Base-by-base conservation (phyloP, 1,140 invertebrate genomes). In the Coenobita brevimanus region DNA sequence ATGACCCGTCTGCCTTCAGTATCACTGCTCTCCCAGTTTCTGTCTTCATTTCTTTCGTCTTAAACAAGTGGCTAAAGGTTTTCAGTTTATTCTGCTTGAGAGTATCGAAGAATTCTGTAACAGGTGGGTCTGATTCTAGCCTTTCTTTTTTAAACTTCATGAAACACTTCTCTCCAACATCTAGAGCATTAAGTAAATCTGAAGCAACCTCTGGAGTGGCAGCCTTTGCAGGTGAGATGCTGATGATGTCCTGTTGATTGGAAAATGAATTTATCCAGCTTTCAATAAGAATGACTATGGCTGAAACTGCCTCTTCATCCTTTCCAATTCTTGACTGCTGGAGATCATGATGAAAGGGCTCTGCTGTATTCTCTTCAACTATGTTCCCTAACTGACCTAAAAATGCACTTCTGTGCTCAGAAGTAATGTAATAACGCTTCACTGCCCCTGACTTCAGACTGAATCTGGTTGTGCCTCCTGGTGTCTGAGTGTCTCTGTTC, bases 401-500 rank as follows among this genome's bases (percentile, higher is more conserved):
- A 41, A 76, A 41, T 36, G 33, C 3, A 76, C 73, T 76, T 76
- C 38, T 17, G 73, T 76, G 73, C 41, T 76, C 73, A 41, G n/a
- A n/a, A n/a, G n/a, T n/a, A 17, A 76, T 38, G 41, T 79, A 75
- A 38, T 4, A 75, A 33, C 1, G 1, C 17, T 54, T 46, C 4
- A 79, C 46, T 21, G 50, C 46, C 17, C 41, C 46, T 79, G 76
- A 79, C 76, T 79, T 2, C 46, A 79, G 76, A 79, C 76, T 79
- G 46, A 79, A 54, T 54, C 38, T 54, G 41, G 8, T 27, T 54
- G 76, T 79, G 6, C 41, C 76, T 50, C 76, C 76, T 24, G 46
- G 41, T 79, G 76, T 79, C 21, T 79, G 76, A 50, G 76, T 46
- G 38, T 50, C 46, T 76, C 73, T n/a, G n/a, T n/a, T n/a, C n/a